Evolutionary conservation across 2,888 invertebrate species (phyloP).

Genomic region (Gortyna flavago): DNA sequence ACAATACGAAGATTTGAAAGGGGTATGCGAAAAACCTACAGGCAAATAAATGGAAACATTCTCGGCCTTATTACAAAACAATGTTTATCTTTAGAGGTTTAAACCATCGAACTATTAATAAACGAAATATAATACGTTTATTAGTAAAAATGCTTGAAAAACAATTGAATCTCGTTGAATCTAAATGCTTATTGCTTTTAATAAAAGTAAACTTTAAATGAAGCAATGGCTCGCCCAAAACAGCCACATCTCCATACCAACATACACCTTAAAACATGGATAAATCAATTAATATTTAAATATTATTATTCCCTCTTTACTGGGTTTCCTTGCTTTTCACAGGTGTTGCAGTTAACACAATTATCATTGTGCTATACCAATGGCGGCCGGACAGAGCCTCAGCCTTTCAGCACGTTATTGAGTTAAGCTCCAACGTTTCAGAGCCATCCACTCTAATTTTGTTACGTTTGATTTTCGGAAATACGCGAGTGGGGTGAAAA

Average conservation of each 20-base stretch:
- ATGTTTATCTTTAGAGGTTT: neutral
- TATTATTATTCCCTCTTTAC: slow-evolving; percentile 1
- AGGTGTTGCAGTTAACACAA: slow-evolving; percentile 35
- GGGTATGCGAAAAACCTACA: too few species aligned
- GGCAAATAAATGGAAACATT: neutral
- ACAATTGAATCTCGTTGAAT: neutral
- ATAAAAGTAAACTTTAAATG: neutral
- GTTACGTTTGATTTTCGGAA: slow-evolving; percentile 62
- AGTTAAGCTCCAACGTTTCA: slow-evolving; percentile 59
- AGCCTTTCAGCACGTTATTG: slow-evolving; percentile 64
- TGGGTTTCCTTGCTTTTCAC: slow-evolving; percentile 50
- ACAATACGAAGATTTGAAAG: neutral
- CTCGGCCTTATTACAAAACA: too few species aligned
- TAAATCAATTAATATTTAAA: slow-evolving; percentile 14
- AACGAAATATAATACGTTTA: neutral
- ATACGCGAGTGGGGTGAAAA: slow-evolving; percentile 9
- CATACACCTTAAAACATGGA: neutral
- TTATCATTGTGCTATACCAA: slow-evolving; percentile 50
- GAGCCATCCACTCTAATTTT: slow-evolving; percentile 51
- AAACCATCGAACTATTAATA: neutral
- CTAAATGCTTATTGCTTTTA: neutral
- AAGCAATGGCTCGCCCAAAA: neutral
- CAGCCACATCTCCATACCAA: neutral
- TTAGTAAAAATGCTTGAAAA: slow-evolving; percentile 6
- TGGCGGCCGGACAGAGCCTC: slow-evolving; percentile 43